Conservation (phyloP, 2,113 vertebrate species). For the Pleuronectes platessa region DNA sequence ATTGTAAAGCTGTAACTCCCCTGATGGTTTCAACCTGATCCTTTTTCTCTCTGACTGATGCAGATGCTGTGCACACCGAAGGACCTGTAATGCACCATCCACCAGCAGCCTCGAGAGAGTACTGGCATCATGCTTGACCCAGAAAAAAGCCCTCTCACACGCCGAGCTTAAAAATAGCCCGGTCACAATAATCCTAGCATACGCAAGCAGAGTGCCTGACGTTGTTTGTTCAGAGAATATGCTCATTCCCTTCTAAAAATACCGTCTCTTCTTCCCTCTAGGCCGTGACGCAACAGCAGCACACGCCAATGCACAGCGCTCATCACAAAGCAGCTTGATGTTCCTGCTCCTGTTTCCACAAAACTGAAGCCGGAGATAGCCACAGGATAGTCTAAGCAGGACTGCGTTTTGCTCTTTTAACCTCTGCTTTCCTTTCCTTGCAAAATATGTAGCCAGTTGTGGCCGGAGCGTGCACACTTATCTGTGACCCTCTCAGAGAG, state of each 20-base stretch:
- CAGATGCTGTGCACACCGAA: constrained; percentile 47
- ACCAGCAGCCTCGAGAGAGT: constrained; percentile 48
- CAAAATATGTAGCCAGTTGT: neutral
- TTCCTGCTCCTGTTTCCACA: constrained; percentile 36
- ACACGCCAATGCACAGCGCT: constrained; percentile 53
- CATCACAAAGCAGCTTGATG: constrained; percentile 51
- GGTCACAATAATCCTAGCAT: constrained; percentile 79
- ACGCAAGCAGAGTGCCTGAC: constrained; percentile 76
- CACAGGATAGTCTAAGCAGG: neutral
- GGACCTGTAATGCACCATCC: constrained; percentile 40
- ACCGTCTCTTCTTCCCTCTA: constrained; percentile 54
- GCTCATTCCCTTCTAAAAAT: constrained; percentile 78
- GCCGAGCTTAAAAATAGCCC: constrained; percentile 74
- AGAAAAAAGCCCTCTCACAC: constrained; percentile 70
- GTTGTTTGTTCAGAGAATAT: constrained; percentile 76
- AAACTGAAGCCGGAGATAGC: neutral
- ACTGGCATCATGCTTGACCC: constrained; percentile 70
- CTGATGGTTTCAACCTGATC: constrained; percentile 1
- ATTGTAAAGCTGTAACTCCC: neutral
- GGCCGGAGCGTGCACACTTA: neutral
- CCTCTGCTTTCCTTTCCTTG: neutral
- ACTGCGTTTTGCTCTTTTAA: neutral
- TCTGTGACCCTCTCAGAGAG: neutral
- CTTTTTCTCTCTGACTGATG: constrained; percentile 29
- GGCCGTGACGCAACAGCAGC: constrained; percentile 72